Conservation (phyloP, 2,797 vertebrate species). For the Salmo trutta region DNA sequence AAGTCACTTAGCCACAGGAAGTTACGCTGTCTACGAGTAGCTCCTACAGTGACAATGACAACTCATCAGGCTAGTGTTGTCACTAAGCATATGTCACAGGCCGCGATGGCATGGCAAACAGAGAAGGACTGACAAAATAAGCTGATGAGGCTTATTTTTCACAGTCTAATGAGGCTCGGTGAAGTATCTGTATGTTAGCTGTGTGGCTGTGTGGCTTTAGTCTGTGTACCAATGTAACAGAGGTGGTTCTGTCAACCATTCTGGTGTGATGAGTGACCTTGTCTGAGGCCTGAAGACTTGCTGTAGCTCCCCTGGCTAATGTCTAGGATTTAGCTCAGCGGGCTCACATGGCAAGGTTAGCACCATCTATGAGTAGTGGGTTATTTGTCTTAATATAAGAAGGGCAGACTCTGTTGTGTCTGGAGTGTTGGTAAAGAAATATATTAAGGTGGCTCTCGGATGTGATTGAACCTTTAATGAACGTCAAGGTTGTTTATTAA, state of each 20-base stretch:
- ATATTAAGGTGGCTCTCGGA: background rate
- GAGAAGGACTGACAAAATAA: background rate
- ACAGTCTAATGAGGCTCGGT: background rate
- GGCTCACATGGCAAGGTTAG: too few relatives aligned
- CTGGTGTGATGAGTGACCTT: background rate
- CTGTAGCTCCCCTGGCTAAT: too few relatives aligned
- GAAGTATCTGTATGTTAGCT: background rate
- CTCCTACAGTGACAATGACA: background rate
- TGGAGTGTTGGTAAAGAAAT: too few relatives aligned
- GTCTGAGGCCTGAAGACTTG: background rate
- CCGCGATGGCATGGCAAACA: background rate
- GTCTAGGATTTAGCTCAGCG: too few relatives aligned
- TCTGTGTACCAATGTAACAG: background rate
- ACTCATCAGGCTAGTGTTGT: constrained; percentile 3
- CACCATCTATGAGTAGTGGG: too few relatives aligned
- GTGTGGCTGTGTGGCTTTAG: background rate
- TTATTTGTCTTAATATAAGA: too few relatives aligned
- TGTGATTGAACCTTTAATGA: background rate
- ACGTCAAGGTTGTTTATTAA: background rate
- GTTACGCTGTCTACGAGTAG: constrained; percentile 18
- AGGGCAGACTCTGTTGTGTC: too few relatives aligned
- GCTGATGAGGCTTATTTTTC: background rate
- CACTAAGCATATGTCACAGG: background rate
- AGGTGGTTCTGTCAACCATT: background rate
- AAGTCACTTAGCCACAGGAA: constrained; percentile 5